phyloP scores from a whole-genome alignment of 2,797 vertebrate genomes.

The Poeciliopsis paucimaculata region DNA sequence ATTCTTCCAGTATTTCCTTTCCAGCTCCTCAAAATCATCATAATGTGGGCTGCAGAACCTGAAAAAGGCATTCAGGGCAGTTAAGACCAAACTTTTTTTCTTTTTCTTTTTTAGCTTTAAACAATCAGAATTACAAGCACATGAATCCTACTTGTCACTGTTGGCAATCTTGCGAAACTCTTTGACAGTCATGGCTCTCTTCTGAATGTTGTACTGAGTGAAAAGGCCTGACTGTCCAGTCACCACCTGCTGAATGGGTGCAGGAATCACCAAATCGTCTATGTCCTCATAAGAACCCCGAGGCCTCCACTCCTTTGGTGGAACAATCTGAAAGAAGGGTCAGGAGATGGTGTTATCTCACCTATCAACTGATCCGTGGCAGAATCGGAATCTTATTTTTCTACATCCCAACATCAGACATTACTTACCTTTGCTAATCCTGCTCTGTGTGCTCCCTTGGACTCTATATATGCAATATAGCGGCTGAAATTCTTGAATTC shows the following conservation, averaged over 20 bases:
- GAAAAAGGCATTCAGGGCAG: background rate
- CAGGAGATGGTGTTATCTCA: background rate
- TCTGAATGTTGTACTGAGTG: constrained; percentile 98
- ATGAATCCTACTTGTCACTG: constrained; percentile 88
- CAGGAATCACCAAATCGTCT: constrained; percentile 92
- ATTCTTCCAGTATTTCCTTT: constrained; percentile 99
- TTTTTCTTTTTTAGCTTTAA: background rate
- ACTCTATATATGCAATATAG: constrained; percentile 94
- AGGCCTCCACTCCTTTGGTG: constrained; percentile 95
- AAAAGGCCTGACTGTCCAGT: constrained; percentile 96
- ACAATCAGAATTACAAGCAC: background rate
- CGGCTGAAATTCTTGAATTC: constrained; percentile 92
- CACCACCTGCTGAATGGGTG: constrained; percentile 97
- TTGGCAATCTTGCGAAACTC: constrained; percentile 94
- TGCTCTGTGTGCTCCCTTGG: constrained; percentile 92
- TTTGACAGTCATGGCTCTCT: constrained; percentile 92
- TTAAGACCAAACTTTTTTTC: background rate
- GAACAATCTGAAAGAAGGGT: constrained; percentile 84
- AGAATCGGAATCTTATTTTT: background rate
- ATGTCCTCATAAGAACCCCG: constrained; percentile 90
- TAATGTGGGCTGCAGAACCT: constrained; percentile 95
- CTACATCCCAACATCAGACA: background rate
- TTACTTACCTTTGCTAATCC: constrained; percentile 90
- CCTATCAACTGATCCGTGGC: background rate
- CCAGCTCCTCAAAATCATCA: constrained; percentile 95